These are phyloP conservation scores for Marcusenius ussheri DNA, from an alignment of 2,113 vertebrate genomes.

Conservation along the genomic window DNA sequence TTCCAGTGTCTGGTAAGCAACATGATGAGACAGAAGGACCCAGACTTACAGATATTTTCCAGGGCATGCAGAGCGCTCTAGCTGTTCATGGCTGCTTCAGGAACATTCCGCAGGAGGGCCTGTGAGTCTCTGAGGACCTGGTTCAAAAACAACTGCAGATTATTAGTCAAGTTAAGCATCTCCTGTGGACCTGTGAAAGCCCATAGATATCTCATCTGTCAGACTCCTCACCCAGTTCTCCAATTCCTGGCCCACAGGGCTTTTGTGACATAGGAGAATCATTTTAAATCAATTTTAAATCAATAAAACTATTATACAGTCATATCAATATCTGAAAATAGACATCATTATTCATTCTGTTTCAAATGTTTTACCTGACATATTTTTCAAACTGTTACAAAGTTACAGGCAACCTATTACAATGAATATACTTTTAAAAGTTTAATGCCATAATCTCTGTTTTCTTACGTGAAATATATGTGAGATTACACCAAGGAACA, in stretches of 20 bases:
- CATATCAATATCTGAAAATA: neutral
- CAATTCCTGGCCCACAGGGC: neutral
- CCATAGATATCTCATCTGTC: neutral
- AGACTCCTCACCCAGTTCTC: neutral
- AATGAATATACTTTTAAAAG: neutral
- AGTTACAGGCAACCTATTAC: neutral
- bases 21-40: neutral
- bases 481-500: neutral
- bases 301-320: neutral
- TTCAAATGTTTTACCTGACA: neutral
- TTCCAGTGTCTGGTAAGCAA: neutral
- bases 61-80: neutral
- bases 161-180: constrained; percentile 5
- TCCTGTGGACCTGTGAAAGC: neutral
- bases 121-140: neutral
- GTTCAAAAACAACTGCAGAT: neutral
- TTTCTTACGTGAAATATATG: neutral
- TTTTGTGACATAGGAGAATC: neutral
- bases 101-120: neutral
- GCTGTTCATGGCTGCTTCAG: neutral
- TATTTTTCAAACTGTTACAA: neutral
- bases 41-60: neutral
- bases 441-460: neutral
- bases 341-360: neutral
- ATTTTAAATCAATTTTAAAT: neutral